Conservation (phyloP, 2,797 vertebrate genomes). For the Alectoris magna region DNA sequence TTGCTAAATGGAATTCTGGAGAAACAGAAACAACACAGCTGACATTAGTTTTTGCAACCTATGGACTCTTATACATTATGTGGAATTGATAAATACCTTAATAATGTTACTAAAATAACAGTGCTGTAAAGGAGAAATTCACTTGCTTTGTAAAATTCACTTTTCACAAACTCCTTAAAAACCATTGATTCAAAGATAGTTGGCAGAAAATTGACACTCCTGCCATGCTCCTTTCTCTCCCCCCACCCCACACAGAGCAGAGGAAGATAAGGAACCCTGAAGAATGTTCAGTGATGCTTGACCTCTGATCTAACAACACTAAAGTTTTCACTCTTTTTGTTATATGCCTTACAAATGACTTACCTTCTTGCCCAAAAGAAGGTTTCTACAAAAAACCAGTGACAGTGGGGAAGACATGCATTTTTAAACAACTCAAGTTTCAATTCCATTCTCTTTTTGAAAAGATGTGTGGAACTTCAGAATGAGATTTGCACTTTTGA, state of each 20-base stretch:
- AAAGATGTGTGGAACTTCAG: background rate
- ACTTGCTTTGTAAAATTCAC: background rate
- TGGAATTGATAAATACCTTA: background rate
- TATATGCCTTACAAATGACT: background rate
- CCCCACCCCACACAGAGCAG: background rate
- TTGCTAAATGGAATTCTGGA: background rate
- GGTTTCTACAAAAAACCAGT: background rate
- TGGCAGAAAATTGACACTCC: background rate
- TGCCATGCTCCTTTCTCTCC: background rate
- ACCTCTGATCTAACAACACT: background rate
- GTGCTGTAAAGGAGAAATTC: background rate
- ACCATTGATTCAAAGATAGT: background rate
- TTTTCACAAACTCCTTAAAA: background rate
- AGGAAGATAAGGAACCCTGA: background rate
- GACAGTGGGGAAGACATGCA: background rate
- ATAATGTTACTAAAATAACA: background rate
- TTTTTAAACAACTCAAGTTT: background rate
- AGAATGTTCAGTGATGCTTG: background rate
- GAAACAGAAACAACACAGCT: background rate
- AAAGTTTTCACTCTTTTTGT: background rate
- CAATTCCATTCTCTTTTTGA: background rate
- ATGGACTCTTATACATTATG: background rate
- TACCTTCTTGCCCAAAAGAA: background rate
- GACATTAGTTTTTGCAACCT: background rate
- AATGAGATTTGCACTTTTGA: background rate